Evolutionary conservation across 2,888 invertebrate genomes (phyloP), one percentile per base, ranked within the genome.

Genomic region (Willowsia nigromaculata): DNA sequence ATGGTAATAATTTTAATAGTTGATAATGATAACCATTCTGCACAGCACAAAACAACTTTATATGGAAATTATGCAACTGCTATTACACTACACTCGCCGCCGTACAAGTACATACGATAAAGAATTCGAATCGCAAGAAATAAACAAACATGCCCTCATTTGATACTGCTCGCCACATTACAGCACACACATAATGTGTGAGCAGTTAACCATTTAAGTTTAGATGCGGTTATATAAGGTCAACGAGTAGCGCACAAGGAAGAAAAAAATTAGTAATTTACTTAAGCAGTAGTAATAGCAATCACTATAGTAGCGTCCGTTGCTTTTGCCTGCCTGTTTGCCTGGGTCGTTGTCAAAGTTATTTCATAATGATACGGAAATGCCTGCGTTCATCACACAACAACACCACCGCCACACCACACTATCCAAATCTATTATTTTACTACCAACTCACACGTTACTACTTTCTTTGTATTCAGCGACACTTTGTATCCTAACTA

Each of bases 261-360:
- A 87, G 86, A 78, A 37, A 85, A 80, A 65, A 86, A 86, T 56
- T 15, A 37, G 56, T 25, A 37, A 53, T 78, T 56, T 78, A 25
- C 78, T 33, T 30, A 18, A 40, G 53, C 18, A 33, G 78, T 18
- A 50, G 9, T 71, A 22, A 47, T 47, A 37, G 18, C 9, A 11
- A 9, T 4, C 6, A 3, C 18, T 1, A 27, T 18, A 18, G 30
- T 18, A 74, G 15, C 47, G 0, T 18, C n/a, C 0, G 15, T 74
- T 47, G 15, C 27, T 43, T n/a, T 22, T 37, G 37, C 37, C 37
- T 37, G n/a, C 27, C 62, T 65, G 33, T 25, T 15, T 84, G 87
- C 87, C 88, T 88, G 88, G 88, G 83, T 85, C 88, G 82, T 83
- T 83, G 83, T 88, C 89, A 89, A 89, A 83, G 76, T 83, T 78